Base-by-base conservation (phyloP, 2,113 vertebrate genomes). In the Ochotona curzoniae region DNA sequence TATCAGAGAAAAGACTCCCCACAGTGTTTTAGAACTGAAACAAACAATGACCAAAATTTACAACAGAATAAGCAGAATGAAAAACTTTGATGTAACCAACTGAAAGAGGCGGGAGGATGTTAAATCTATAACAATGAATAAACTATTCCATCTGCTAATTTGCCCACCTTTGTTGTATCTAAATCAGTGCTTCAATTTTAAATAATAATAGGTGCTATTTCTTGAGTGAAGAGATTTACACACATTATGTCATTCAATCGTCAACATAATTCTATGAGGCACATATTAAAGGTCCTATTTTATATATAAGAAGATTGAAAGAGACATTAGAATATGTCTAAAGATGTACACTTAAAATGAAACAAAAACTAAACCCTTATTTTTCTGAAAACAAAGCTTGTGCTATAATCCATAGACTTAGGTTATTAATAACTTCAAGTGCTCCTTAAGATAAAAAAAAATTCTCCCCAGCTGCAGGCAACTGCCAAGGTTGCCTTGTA, bases 101-200 rank as follows among this genome's bases (percentile, higher is more conserved):
- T 57, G 25, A 91, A 94, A 91, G 54, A 82, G 23, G 88, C 91
- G 25, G 94, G 63, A 91, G 83, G 49, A 91, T 63, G 32, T 85
- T 83, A 91, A 35, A 95, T 89, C 88, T 93, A 87, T 82, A 15
- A 78, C 63, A 93, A 66, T 82, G 83, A 93, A 81, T 76, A 87
- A 94, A 89, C 69, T 57, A 69, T 75, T 38, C 69, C 18, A 93
- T 87, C 67, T 87, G 67, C 69, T 89, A 95, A 94, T 88, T 89
- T 88, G 38, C 63, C 60, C 84, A 73, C 63, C 23, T 85, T 57
- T 94, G 91, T 93, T 88, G 63, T 86, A 93, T 30, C 63, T 85
- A 94, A 95, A 85, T 49, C 28, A 63, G 79, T 25, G 64, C 71
- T 94, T 94, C 49, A 32, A 86, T 86, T 95, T 95, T 93, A 94